These are phyloP conservation scores for Amphipoea oculea DNA, from an alignment of 2,888 invertebrate species.

Conservation along the genomic window DNA sequence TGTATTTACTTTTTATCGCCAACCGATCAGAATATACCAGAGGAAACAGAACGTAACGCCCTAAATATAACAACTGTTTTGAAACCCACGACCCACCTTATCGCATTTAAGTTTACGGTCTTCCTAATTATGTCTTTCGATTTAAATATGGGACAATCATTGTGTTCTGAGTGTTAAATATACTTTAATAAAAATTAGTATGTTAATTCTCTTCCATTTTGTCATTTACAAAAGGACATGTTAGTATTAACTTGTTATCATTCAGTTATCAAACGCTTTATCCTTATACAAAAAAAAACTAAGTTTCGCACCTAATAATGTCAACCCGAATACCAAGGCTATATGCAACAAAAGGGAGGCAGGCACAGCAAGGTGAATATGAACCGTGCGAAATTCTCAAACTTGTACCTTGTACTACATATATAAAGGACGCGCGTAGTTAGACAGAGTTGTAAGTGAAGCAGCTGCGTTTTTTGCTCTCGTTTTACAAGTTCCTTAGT, in stretches of 20 bases:
- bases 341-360: constrained; percentile 51
- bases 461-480: constrained; percentile 85
- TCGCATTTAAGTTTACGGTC: constrained; percentile 67
- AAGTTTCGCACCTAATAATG: constrained; percentile 1
- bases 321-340: constrained; percentile 13
- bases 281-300: background rate
- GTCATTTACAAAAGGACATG: constrained; percentile 1
- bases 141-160: constrained; percentile 39
- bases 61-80: constrained; percentile 83
- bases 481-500: constrained; percentile 81
- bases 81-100: constrained; percentile 79
- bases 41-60: constrained; percentile 82
- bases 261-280: background rate
- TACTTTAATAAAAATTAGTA: constrained; percentile 4
- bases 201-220: background rate
- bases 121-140: constrained; percentile 53
- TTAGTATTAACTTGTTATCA: background rate
- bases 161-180: constrained; percentile 19
- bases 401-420: constrained; percentile 57
- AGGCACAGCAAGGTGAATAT: constrained; percentile 63
- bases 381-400: constrained; percentile 71
- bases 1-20: constrained; percentile 70
- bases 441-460: constrained; percentile 78
- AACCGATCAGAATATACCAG: constrained; percentile 75
- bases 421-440: constrained; percentile 67